Conservation (phyloP, 2,888 invertebrate species). For the Ferrisia virgata region DNA sequence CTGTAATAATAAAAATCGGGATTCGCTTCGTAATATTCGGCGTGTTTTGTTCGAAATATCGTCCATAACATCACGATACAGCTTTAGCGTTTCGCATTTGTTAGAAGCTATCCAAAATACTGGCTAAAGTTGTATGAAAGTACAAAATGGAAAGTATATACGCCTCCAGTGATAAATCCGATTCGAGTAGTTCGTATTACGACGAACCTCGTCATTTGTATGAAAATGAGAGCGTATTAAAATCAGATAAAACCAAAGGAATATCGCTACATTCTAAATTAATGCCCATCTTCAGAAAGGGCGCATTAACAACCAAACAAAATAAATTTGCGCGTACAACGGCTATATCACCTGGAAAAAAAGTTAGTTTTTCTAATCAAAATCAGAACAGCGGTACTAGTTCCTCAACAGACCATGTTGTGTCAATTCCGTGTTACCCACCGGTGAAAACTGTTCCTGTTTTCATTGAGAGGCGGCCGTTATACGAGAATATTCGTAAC, state of each 20-base stretch:
- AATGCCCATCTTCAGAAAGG: background rate
- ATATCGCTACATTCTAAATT: background rate
- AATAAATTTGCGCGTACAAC: constrained; percentile 47
- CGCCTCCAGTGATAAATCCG: background rate
- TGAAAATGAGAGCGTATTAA: background rate
- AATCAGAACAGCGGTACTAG: background rate
- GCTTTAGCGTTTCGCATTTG: no score
- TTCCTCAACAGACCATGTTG: constrained; percentile 15
- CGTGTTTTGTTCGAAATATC: no score
- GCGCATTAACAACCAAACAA: background rate
- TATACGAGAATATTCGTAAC: constrained; percentile 43
- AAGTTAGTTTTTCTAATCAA: background rate
- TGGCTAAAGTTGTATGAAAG: no score
- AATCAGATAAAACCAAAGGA: background rate
- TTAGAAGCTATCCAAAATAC: no score
- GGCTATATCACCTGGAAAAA: background rate
- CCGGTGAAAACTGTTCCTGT: background rate
- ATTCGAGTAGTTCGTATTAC: background rate
- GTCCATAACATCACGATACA: no score
- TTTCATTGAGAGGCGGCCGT: constrained; percentile 15
- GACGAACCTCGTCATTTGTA: background rate
- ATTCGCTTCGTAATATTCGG: no score
- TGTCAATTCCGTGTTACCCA: background rate
- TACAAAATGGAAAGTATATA: background rate
- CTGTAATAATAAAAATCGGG: no score